Conservation (phyloP, 2,888 invertebrate species). For the Listrodromus nycthemerus region DNA sequence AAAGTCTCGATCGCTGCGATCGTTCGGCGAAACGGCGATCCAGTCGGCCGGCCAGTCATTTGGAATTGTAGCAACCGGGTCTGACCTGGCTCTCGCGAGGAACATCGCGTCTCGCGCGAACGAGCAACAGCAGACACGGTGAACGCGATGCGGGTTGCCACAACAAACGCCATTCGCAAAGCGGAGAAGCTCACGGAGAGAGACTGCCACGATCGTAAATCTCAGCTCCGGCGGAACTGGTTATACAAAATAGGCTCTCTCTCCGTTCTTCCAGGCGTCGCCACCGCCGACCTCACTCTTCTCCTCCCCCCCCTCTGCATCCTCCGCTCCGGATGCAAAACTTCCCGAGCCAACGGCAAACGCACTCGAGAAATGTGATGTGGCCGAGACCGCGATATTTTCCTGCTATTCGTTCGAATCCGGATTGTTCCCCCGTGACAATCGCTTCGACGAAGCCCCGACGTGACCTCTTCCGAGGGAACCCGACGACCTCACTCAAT, state of each 20-base stretch:
- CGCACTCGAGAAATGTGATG: not conserved
- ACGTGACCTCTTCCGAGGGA: not conserved
- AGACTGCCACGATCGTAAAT: conserved; percentile 78
- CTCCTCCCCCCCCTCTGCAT: conserved; percentile 26
- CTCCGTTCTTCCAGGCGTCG: conserved; percentile 76
- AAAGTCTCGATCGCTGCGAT: not conserved
- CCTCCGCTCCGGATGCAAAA: conserved; percentile 70
- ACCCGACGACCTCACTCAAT: conserved; percentile 45
- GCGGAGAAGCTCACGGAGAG: conserved; percentile 46
- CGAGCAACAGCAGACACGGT: conserved; percentile 41
- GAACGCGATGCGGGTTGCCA: conserved; percentile 58
- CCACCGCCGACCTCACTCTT: conserved; percentile 67
- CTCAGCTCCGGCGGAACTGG: conserved; percentile 80
- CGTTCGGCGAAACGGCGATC: not conserved
- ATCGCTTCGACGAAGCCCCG: not conserved
- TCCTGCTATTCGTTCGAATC: not conserved
- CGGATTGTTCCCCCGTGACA: not conserved
- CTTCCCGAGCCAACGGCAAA: not conserved
- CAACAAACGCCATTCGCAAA: conserved; percentile 55
- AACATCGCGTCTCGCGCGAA: conserved; percentile 31
- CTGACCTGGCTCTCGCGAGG: conserved; percentile 6
- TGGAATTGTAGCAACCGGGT: conserved; percentile 17
- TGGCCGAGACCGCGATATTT: not conserved
- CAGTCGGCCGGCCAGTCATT: not conserved
- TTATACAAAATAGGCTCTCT: conserved; percentile 81